phyloP scores from a whole-genome alignment of 2,113 vertebrate species.

The Urocolius indicus region DNA sequence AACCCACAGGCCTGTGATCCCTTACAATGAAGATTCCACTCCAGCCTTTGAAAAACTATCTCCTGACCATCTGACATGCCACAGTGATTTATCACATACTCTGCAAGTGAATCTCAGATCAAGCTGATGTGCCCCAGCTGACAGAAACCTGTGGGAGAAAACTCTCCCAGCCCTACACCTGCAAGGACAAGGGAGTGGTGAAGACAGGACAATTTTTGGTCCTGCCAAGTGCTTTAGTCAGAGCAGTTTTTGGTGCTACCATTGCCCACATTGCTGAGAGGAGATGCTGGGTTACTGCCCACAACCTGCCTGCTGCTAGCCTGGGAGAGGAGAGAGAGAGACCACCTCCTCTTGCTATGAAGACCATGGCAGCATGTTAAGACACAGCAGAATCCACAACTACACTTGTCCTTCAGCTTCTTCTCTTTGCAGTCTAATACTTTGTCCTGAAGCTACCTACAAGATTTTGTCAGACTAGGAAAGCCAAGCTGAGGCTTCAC shows the following conservation, averaged over 20 bases:
- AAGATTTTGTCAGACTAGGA: not conserved
- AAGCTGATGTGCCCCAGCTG: not conserved
- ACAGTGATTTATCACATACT: rapidly evolving
- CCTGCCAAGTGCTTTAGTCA: too few species aligned
- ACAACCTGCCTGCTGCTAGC: not conserved
- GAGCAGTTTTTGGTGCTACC: not conserved
- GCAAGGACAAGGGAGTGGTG: not conserved
- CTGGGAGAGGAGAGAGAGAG: not conserved
- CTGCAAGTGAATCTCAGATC: not conserved
- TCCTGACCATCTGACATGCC: not conserved
- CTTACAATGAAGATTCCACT: not conserved
- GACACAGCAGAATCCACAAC: not conserved
- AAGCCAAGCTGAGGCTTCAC: not conserved
- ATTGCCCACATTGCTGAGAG: not conserved
- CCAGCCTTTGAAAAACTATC: not conserved
- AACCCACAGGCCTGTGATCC: not conserved
- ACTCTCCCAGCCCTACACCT: not conserved
- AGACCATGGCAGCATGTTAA: rapidly evolving
- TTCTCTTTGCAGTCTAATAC: not conserved
- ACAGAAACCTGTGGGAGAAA: not conserved
- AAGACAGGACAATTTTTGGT: not conserved
- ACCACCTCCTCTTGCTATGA: not conserved
- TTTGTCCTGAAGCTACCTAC: not conserved
- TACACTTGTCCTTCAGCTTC: not conserved
- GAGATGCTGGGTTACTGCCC: not conserved